Percentiles rank a stretch among this genome's conserved stretches.
phyloP scores from a whole-genome alignment of 2,113 vertebrate genomes.

The Diphyllodes magnificus region DNA sequence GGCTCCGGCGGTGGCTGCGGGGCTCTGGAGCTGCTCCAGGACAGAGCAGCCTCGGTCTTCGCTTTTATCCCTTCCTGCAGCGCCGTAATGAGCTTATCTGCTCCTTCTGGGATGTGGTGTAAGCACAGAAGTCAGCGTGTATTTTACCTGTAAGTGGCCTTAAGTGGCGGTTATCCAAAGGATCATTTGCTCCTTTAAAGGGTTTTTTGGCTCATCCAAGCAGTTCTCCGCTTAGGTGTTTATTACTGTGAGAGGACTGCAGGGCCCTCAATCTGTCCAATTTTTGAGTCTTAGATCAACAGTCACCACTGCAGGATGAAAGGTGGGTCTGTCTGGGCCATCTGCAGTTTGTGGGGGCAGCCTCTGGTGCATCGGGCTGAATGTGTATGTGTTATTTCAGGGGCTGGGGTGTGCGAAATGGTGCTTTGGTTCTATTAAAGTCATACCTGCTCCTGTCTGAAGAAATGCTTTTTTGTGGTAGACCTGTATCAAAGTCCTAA shows the following conservation, averaged over 20 bases:
- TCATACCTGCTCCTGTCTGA: not conserved
- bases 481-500: not conserved
- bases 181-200: not conserved
- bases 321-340: not conserved
- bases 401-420: not conserved
- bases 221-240: not conserved
- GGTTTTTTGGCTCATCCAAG: not conserved
- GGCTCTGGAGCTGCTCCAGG: not conserved
- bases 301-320: not conserved
- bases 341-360: not conserved
- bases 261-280: not conserved
- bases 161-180: not conserved
- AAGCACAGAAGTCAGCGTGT: not conserved
- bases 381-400: not conserved
- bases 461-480: not conserved
- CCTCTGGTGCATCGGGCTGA: not conserved
- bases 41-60: not conserved
- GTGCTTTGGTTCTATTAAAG: not conserved
- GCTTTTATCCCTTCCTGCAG: conserved; percentile 4
- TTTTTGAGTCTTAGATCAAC: not conserved
- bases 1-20: not conserved
- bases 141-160: conserved; percentile 6
- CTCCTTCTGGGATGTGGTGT: not conserved
- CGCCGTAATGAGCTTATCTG: conserved; percentile 37
- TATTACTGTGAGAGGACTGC: not conserved